Evolutionary conservation across 2,888 invertebrate species (phyloP), one percentile per base, ranked within the genome.

Genomic region (Lampropteryx suffumata): DNA sequence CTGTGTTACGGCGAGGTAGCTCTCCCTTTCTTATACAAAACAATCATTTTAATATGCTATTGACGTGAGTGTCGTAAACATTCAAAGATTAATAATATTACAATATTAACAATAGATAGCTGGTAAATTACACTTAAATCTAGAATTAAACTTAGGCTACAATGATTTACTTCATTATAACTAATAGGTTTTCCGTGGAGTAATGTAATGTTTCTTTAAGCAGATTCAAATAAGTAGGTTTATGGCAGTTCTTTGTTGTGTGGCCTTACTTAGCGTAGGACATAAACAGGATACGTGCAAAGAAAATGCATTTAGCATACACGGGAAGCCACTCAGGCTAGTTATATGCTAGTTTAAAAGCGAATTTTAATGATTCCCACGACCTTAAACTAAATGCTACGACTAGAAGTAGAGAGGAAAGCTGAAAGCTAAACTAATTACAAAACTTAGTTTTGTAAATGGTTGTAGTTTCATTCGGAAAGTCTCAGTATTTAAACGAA

Each of bases 251-350:
- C 48, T 51, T 44, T 48, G 43, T 35, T 30, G 28, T 27, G 8
- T 13, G 11, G 50, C 41, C 39, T 47, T 48, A 48, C 45, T 41
- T 41, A 27, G 30, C 42, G 26, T 26, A 30, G 11, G 10, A 32
- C 29, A 46, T 39, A 29, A 43, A 46, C 30, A 17, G 32, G 36
- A 46, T 50, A 48, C 41, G 39, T 61, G 52, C 34, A 47, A 52
- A 54, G 51, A 59, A 36, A 58, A 51, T 40, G 28, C 39, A 50
- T 60, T 59, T 52, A 44, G 43, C 43, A 46, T 47, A 61, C 61
- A 61, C 43, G 55, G 46, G 51, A 59, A 61, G 33, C 46, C 53
- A 59, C 57, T 61, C 51, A 55, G 42, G 27, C 14, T 7, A 11
- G 21, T 34, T 41, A 39, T 55, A 46, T 46, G 46, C 42, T 40